phyloP scores from a whole-genome alignment of 2,888 invertebrate genomes.

The Monopis laevigella region DNA sequence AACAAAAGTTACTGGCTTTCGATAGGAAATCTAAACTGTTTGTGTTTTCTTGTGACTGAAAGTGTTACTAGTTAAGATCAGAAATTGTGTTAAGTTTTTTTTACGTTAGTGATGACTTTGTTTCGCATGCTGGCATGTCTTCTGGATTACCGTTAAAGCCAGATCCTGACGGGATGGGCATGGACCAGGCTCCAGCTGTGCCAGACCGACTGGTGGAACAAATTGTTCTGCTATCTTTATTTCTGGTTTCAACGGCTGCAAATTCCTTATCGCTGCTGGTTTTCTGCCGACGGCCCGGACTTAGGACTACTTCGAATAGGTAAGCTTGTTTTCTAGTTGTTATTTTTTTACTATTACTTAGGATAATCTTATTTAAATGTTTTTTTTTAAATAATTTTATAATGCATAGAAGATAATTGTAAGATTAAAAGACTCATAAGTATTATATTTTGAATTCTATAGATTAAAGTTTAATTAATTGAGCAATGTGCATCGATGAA shows the following conservation, averaged over 20 bases:
- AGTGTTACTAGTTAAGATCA: constrained; percentile 48
- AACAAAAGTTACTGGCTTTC: constrained; percentile 1
- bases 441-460: too few relatives aligned
- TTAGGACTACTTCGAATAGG: constrained; percentile 84
- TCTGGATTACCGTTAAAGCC: constrained; percentile 51
- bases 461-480: too few relatives aligned
- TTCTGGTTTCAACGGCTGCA: constrained; percentile 74
- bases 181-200: constrained; percentile 44
- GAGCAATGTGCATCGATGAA: too few relatives aligned
- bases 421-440: too few relatives aligned
- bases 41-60: constrained; percentile 30
- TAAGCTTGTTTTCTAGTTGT: constrained; percentile 45
- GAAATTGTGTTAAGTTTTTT: neutral
- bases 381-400: too few relatives aligned
- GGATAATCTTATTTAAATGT: too few relatives aligned
- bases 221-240: constrained; percentile 59
- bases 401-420: too few relatives aligned
- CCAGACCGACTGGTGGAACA: constrained; percentile 53
- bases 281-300: constrained; percentile 75
- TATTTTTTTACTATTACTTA: too few relatives aligned
- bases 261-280: constrained; percentile 78
- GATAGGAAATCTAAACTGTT: too few relatives aligned
- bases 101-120: constrained; percentile 53
- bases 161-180: constrained; percentile 41
- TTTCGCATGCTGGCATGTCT: constrained; percentile 44